These are phyloP conservation scores for Pachycephala philippinensis DNA, from an alignment of 2,113 vertebrate genomes.

Conservation along the genomic window DNA sequence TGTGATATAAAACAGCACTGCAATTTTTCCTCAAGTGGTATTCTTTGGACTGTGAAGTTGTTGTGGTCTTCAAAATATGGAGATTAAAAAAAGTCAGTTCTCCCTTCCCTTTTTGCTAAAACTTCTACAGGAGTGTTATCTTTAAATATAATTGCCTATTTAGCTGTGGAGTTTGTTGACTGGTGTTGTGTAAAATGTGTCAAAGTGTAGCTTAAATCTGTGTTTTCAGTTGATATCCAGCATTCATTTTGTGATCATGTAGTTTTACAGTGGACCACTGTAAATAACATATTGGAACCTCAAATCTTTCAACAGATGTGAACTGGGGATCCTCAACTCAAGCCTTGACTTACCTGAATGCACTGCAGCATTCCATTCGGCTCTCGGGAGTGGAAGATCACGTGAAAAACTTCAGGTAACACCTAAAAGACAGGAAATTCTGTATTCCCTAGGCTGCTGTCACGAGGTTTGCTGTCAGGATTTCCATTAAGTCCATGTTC, in stretches of 20 bases:
- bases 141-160: neutral
- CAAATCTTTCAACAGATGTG: conserved; percentile 82
- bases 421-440: neutral
- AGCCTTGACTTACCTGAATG: conserved; percentile 94
- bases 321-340: conserved; percentile 99
- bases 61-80: neutral
- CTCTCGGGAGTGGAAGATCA: conserved; percentile 96
- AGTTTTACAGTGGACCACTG: neutral
- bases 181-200: neutral
- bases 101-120: neutral
- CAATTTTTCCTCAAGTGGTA: neutral
- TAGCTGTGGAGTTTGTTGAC: neutral
- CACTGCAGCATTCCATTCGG: conserved; percentile 90
- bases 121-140: neutral
- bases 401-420: conserved; percentile 94
- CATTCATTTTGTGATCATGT: neutral
- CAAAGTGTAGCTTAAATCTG: neutral
- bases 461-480: rapidly evolving
- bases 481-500: neutral
- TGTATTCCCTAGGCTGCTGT: neutral
- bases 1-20: neutral
- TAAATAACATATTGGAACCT: neutral
- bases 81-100: rapidly evolving
- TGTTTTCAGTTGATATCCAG: neutral
- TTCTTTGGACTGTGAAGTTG: neutral